Percentiles rank a stretch among this genome's conserved stretches.
Conservation (phyloP, 2,888 invertebrate species). For the Zygogramma bicolorata region DNA sequence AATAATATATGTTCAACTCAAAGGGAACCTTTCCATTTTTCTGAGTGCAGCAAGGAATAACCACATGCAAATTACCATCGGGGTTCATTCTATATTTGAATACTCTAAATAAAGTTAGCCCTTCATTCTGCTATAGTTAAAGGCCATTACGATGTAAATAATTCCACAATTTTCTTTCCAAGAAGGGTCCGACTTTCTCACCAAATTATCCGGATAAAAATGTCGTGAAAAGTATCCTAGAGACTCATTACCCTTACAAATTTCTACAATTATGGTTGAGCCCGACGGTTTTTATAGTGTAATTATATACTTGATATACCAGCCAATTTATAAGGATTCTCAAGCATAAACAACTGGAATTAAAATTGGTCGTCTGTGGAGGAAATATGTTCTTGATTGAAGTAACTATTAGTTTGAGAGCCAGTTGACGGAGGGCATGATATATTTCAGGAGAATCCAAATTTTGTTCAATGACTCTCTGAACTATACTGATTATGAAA, state of each 20-base stretch:
- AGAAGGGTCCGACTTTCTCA: conserved; percentile 2
- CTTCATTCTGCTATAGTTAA: not conserved
- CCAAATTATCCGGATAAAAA: conserved; percentile 33
- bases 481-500: too few relatives aligned
- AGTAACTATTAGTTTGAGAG: too few relatives aligned
- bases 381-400: not conserved
- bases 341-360: conserved; percentile 23
- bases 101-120: not conserved
- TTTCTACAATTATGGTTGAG: conserved; percentile 43
- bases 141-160: conserved; percentile 31
- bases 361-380: not conserved
- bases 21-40: too few relatives aligned
- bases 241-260: conserved; percentile 52
- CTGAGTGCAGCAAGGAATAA: too few relatives aligned
- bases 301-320: conserved; percentile 49
- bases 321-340: conserved; percentile 50
- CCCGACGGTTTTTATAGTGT: conserved; percentile 44
- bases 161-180: conserved; percentile 15
- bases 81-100: too few relatives aligned
- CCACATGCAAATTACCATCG: too few relatives aligned
- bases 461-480: too few relatives aligned
- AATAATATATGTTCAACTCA: too few relatives aligned
- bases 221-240: conserved; percentile 33
- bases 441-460: too few relatives aligned
- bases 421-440: too few relatives aligned